phyloP scores from a whole-genome alignment of 1,140 invertebrate species.

The Diploscapter pachys region DNA sequence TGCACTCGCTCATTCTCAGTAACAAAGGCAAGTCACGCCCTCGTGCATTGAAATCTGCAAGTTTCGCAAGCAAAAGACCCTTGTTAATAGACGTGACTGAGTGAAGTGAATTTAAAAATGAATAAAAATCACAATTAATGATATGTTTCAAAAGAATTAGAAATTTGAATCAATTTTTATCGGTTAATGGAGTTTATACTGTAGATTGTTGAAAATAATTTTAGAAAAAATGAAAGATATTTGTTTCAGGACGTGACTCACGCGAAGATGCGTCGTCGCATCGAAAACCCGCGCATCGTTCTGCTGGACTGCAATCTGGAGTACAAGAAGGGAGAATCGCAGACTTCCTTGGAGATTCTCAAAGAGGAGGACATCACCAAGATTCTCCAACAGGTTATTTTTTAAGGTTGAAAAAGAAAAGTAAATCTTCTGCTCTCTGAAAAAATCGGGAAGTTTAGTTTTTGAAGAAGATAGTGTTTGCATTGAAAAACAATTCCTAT shows the following conservation, averaged over 20 bases:
- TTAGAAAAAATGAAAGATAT: not conserved
- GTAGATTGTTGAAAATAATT: not conserved
- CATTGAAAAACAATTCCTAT: too few species aligned
- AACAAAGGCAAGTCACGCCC: too few species aligned
- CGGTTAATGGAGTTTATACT: not conserved
- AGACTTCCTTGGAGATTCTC: slow-evolving; percentile 93
- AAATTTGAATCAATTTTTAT: not conserved
- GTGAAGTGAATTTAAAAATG: too few species aligned
- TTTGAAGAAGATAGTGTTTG: too few species aligned
- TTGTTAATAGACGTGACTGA: too few species aligned
- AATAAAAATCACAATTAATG: too few species aligned
- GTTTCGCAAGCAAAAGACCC: too few species aligned
- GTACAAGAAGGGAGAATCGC: slow-evolving; percentile 97
- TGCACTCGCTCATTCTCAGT: too few species aligned
- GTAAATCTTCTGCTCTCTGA: slow-evolving; percentile 5
- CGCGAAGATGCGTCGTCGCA: slow-evolving; percentile 76
- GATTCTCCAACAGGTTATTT: slow-evolving; percentile 66
- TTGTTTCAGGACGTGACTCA: slow-evolving; percentile 18
- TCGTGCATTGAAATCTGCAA: too few species aligned
- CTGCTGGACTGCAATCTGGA: slow-evolving; percentile 91
- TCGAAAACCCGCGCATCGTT: slow-evolving; percentile 92
- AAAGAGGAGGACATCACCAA: slow-evolving; percentile 91
- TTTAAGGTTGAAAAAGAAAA: not conserved
- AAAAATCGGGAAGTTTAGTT: not conserved
- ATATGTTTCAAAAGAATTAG: too few species aligned